Evolutionary conservation across 2,113 vertebrate genomes (phyloP).

Genomic region (Paramormyrops kingsleyae): DNA sequence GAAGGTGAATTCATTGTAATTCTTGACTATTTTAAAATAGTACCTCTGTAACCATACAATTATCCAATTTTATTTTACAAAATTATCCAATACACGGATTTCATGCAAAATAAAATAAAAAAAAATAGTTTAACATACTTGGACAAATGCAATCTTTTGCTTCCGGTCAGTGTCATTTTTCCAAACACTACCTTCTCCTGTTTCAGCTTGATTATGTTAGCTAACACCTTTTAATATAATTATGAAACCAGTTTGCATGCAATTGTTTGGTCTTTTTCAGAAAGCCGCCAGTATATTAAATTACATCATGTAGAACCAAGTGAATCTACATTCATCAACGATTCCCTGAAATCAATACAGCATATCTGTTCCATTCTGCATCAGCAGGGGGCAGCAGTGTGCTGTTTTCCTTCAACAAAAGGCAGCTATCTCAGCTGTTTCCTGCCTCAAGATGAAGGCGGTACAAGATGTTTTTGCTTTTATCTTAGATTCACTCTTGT

Average conservation of each 20-base stretch:
- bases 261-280: background rate
- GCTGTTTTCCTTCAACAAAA: background rate
- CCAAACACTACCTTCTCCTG: background rate
- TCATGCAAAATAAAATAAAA: background rate
- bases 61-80: background rate
- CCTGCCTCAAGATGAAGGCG: background rate
- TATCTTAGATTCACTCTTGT: background rate
- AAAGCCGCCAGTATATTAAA: background rate
- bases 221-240: background rate
- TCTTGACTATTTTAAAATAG: background rate
- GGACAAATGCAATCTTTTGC: background rate
- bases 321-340: background rate
- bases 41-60: background rate
- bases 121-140: background rate
- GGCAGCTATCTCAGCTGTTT: background rate
- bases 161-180: background rate
- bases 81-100: background rate
- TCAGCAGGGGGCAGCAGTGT: conserved; percentile 17
- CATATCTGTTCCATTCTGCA: background rate
- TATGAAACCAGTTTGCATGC: background rate
- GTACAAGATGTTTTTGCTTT: background rate
- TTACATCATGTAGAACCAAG: background rate
- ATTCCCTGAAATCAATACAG: background rate
- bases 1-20: background rate
- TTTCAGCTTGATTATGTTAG: background rate